Evolutionary conservation across 2,113 vertebrate species (phyloP).

Genomic region (Trinectes maculatus): DNA sequence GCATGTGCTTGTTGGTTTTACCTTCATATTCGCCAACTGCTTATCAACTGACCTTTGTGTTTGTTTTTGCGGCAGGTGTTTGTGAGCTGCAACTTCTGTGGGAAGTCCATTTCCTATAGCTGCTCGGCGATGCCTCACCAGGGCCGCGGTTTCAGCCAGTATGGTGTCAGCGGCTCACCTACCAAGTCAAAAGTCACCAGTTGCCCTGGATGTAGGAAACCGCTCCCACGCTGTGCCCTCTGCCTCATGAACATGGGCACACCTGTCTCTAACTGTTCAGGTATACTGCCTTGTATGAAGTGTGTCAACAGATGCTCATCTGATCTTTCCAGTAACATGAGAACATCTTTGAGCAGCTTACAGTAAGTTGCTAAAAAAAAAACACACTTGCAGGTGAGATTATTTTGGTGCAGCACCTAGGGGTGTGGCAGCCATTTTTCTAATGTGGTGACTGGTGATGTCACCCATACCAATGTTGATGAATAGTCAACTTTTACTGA

Average conservation of each 20-base stretch:
- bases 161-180: constrained; percentile 95
- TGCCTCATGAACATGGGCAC: constrained; percentile 99
- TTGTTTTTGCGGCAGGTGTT: constrained; percentile 87
- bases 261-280: constrained; percentile 94
- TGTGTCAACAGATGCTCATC: constrained; percentile 8
- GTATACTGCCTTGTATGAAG: constrained; percentile 76
- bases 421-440: no score
- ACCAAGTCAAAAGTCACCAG: constrained; percentile 99
- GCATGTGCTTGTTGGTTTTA: constrained; percentile 18
- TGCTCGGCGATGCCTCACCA: constrained; percentile 95
- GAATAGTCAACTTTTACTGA: background rate
- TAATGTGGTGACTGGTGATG: no score
- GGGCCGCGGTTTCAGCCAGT: constrained; percentile 97
- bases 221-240: constrained; percentile 96
- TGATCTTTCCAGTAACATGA: constrained; percentile 17
- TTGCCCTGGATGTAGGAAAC: constrained; percentile 97
- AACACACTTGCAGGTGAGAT: background rate
- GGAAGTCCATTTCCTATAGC: constrained; percentile 98
- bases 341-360: constrained; percentile 1
- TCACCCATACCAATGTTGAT: background rate
- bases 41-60: constrained; percentile 55
- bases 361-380: constrained; percentile 32
- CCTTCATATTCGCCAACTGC: background rate
- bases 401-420: no score
- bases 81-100: constrained; percentile 99